Evolutionary conservation across 2,888 invertebrate genomes (phyloP).

Genomic region (Sarcophaga carnaria): DNA sequence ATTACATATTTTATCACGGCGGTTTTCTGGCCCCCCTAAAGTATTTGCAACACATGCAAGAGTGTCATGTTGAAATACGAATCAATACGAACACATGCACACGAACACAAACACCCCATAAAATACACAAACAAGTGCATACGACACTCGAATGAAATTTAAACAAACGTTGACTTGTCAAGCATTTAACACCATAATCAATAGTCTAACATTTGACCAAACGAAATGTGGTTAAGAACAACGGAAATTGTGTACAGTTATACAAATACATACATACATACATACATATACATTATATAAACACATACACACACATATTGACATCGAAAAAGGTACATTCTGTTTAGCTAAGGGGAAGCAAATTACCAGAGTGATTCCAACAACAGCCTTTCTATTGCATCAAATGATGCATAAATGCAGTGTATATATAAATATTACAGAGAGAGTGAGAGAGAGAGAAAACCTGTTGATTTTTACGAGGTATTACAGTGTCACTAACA

Average conservation of each 20-base stretch:
- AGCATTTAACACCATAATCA: conserved; percentile 52
- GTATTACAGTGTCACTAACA: neutral
- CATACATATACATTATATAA: neutral
- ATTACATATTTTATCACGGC: conserved; percentile 31
- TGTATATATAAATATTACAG: neutral
- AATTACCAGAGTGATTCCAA: neutral
- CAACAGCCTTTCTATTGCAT: neutral
- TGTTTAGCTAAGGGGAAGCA: neutral
- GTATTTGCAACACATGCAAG: conserved; percentile 15
- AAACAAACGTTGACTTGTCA: conserved; percentile 40
- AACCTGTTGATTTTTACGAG: conserved; percentile 42
- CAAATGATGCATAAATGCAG: conserved; percentile 31
- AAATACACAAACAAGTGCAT: neutral
- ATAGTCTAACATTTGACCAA: conserved; percentile 52
- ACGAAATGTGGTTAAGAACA: conserved; percentile 36
- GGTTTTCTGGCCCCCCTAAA: conserved; percentile 1
- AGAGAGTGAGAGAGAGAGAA: too few relatives aligned
- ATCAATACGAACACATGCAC: neutral
- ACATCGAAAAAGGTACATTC: too few relatives aligned
- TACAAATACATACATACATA: neutral
- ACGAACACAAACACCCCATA: neutral
- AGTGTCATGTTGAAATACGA: conserved; percentile 40
- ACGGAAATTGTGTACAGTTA: neutral
- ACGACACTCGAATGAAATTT: neutral
- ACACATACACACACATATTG: neutral